Conservation (phyloP, 2,888 invertebrate genomes). For the Papilio protenor region DNA sequence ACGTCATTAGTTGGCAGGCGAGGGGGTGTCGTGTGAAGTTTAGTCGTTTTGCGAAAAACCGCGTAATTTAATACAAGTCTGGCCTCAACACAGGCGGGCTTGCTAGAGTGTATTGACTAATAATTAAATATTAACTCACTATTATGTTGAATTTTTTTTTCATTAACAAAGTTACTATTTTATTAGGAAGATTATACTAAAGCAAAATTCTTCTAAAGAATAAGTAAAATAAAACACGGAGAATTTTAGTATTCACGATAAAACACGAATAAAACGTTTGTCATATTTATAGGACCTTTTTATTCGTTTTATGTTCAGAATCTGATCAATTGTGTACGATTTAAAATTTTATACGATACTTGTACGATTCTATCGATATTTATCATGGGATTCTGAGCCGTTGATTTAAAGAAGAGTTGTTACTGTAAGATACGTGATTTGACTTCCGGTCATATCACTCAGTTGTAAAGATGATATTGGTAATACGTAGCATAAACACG, state of each 20-base stretch:
- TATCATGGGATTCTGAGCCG: constrained; percentile 13
- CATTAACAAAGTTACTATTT: too few species aligned
- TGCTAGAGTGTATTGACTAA: not conserved
- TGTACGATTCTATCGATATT: not conserved
- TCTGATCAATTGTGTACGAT: not conserved
- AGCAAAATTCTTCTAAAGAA: not conserved
- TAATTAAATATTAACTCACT: not conserved
- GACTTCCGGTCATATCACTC: not conserved
- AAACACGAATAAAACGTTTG: constrained; percentile 9
- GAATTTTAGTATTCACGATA: not conserved
- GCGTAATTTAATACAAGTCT: constrained; percentile 4
- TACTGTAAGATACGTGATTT: constrained; percentile 18
- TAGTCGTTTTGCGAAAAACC: constrained; percentile 26
- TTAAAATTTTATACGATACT: constrained; percentile 5
- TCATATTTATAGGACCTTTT: not conserved
- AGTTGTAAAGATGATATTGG: not conserved
- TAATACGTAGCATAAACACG: constrained; percentile 8
- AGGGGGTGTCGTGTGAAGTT: constrained; percentile 29
- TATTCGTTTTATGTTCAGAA: constrained; percentile 4
- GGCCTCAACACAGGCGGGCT: not conserved
- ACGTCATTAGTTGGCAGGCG: constrained; percentile 34
- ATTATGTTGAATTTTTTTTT: not conserved
- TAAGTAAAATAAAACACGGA: not conserved
- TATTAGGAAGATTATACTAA: too few species aligned
- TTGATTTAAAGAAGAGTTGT: constrained; percentile 1